These are phyloP conservation scores for Uloborus diversus DNA, from an alignment of 1,140 invertebrate genomes.

Conservation along the genomic window DNA sequence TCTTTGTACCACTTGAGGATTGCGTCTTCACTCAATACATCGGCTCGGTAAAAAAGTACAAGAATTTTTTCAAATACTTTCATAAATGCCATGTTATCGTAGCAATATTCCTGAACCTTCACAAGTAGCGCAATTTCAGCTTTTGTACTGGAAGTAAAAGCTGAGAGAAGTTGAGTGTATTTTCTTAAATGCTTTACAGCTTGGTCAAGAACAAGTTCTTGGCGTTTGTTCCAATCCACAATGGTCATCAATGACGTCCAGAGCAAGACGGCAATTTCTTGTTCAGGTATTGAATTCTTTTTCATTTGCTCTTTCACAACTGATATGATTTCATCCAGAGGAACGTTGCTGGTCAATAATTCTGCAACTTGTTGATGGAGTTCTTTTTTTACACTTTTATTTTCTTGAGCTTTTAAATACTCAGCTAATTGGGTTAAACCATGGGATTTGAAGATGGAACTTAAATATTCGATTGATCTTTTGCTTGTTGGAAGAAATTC, in stretches of 20 bases:
- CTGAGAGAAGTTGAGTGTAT: slow-evolving; percentile 84
- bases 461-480: slow-evolving; percentile 56
- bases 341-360: slow-evolving; percentile 82
- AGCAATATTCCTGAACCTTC: slow-evolving; percentile 96
- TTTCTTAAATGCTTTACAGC: slow-evolving; percentile 87
- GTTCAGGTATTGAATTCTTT: slow-evolving; percentile 83
- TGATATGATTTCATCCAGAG: slow-evolving; percentile 77
- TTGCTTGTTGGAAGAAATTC: slow-evolving; percentile 59
- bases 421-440: slow-evolving; percentile 58
- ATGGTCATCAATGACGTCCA: slow-evolving; percentile 94
- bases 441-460: slow-evolving; percentile 50
- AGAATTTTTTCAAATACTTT: slow-evolving; percentile 98
- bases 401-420: slow-evolving; percentile 69
- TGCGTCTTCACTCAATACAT: slow-evolving; percentile 89
- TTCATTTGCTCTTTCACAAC: slow-evolving; percentile 86
- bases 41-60: slow-evolving; percentile 94
- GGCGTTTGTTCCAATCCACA: slow-evolving; percentile 98
- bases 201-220: slow-evolving; percentile 94
- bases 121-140: slow-evolving; percentile 87
- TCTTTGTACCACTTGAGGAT: slow-evolving; percentile 95
- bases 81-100: slow-evolving; percentile 99
- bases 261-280: slow-evolving; percentile 82
- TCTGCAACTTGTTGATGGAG: slow-evolving; percentile 79
- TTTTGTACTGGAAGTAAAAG: slow-evolving; percentile 81
- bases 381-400: slow-evolving; percentile 84